These are phyloP conservation scores for Pseudomyrmex concolor DNA, from an alignment of 1,140 invertebrate genomes.

Conservation along the genomic window DNA sequence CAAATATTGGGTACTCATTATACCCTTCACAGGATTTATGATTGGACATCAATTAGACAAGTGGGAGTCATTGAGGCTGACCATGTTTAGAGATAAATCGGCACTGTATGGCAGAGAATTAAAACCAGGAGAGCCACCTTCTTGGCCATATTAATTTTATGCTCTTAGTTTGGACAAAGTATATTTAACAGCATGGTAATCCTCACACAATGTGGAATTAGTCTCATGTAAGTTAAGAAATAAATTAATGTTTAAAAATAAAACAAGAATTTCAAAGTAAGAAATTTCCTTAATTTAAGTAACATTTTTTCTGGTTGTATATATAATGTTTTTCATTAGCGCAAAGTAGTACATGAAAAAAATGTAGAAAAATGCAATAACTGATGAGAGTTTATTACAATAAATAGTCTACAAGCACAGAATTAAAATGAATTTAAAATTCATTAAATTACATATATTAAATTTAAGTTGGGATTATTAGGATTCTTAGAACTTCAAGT, in stretches of 20 bases:
- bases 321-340: constrained; percentile 14
- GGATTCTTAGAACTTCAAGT: too few species aligned
- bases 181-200: neutral
- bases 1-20: constrained; percentile 73
- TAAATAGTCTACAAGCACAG: neutral
- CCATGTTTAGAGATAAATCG: constrained; percentile 91
- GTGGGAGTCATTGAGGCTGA: constrained; percentile 89
- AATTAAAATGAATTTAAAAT: constrained; percentile 4
- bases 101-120: constrained; percentile 89
- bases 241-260: constrained; percentile 34
- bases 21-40: constrained; percentile 86
- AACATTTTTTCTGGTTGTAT: neutral
- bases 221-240: constrained; percentile 40
- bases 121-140: constrained; percentile 88
- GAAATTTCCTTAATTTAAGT: constrained; percentile 15
- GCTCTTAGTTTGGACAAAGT: neutral
- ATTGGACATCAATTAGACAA: constrained; percentile 88
- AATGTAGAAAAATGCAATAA: constrained; percentile 3
- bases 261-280: neutral
- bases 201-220: constrained; percentile 20
- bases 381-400: neutral
- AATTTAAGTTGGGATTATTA: neutral
- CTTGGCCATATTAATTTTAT: constrained; percentile 86
- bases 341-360: neutral
- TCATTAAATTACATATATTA: neutral